Base-by-base conservation (phyloP, 2,113 vertebrate genomes). In the Mastomys coucha region DNA sequence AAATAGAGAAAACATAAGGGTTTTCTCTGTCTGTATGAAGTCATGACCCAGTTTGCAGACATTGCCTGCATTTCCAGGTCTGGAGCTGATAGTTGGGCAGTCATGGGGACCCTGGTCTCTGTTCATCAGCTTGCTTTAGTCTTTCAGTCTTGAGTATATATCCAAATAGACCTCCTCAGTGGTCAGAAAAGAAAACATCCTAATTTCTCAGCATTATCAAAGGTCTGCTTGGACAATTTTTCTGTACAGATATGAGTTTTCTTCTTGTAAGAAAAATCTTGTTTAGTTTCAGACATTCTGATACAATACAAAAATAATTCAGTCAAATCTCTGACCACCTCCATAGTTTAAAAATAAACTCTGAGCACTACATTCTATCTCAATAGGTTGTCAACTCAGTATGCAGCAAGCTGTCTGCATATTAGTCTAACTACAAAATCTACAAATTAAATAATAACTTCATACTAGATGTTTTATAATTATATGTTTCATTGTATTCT, bases 351-450 rank as follows among this genome's bases (percentile, higher is more conserved):
- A 42, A 51, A 80, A 20, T 90, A 85, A 69, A 39, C 6, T 91
- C 3, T 60, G 4, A 81, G 2, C 22, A 49, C 33, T 33, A 39
- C 4, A 33, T 87, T 87, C 91, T 72, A 63, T 36, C 31, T 11
- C 22, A 26, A 80, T n/a, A 70, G 49, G 39, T 76, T 77, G 7
- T 78, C 72, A 77, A 65, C 6, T 76, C 31, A 93, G 13, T n/a
- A 39, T 89, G 39, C 49, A 69, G 22, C 49, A 82, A 91, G n/a
- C 56, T 93, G 45, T 92, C 49, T 51, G 42, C 14, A 6, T 42
- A 73, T 92, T 93, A 60, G 6, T 89, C 4, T 91, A 28, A 96
- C 12, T 75, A 51, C 12, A 86, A 96, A 96, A 70, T 70, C 31
- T 11, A 69, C 8, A 39, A 65, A 70, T 89, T 89, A 93, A 94